A percentile compares a stretch with the other conserved stretches of the same genome.
These are phyloP conservation scores for Netelia fuscicornis DNA, from an alignment of 2,888 invertebrate genomes.

Conservation along the genomic window DNA sequence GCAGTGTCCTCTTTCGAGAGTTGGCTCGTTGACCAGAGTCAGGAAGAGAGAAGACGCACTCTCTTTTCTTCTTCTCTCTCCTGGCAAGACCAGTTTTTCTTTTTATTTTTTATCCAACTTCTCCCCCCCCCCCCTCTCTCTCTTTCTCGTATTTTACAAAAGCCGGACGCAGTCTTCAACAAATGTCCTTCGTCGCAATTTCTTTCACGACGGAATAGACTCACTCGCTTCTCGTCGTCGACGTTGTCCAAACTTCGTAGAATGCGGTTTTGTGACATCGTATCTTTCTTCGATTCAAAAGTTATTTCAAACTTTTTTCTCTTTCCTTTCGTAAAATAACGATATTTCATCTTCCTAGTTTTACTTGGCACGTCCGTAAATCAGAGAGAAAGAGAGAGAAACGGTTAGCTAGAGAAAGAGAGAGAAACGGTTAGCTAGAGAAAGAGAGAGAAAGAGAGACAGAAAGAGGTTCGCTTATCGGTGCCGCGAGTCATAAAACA, in stretches of 20 bases:
- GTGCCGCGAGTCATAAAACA: slow-evolving; percentile 67
- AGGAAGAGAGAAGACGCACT: slow-evolving; percentile 18
- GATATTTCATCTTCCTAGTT: slow-evolving; percentile 4
- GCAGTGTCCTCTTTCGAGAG: background rate
- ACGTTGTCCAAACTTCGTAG: background rate
- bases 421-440: no score
- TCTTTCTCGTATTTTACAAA: slow-evolving; percentile 9
- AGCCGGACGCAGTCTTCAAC: slow-evolving; percentile 21
- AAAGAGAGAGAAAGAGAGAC: no score
- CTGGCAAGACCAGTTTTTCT: slow-evolving; percentile 48
- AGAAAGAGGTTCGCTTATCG: slow-evolving; percentile 49
- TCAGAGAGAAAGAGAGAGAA: no score
- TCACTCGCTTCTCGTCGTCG: slow-evolving; percentile 14
- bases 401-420: no score
- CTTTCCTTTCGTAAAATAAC: background rate
- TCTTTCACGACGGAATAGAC: slow-evolving; percentile 7
- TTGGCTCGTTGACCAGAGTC: slow-evolving; percentile 40
- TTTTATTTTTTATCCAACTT: background rate
- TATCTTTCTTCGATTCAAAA: no score
- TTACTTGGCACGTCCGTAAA: no score
- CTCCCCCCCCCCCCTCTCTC: background rate
- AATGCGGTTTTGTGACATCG: background rate
- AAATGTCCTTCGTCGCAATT: slow-evolving; percentile 20
- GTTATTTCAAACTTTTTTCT: background rate
- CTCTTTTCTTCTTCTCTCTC: slow-evolving; percentile 13